Conservation (phyloP, 1,140 invertebrate species). For the Nasonia giraulti region DNA sequence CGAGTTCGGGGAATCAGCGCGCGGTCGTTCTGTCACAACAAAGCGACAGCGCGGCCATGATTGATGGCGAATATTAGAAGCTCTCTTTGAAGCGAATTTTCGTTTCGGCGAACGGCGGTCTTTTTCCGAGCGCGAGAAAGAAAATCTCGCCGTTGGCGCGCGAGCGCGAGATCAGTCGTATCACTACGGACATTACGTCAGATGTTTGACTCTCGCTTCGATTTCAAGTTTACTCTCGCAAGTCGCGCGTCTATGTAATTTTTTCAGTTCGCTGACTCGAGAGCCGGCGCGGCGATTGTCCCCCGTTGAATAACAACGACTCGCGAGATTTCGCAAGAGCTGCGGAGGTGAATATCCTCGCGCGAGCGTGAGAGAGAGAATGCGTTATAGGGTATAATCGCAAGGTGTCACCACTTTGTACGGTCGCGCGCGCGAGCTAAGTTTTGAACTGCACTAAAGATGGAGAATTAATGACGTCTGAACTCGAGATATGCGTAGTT, state of each 20-base stretch:
- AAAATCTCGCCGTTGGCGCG: background rate
- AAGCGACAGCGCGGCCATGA: background rate
- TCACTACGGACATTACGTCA: constrained; percentile 29
- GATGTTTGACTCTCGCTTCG: constrained; percentile 13
- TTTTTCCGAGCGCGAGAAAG: background rate
- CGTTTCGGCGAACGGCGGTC: no score
- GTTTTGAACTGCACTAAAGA: background rate
- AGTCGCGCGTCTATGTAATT: constrained; percentile 22
- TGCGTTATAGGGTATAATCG: constrained; percentile 19
- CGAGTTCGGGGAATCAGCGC: background rate
- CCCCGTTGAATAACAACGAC: constrained; percentile 32
- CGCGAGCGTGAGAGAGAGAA: background rate
- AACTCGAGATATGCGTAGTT: background rate
- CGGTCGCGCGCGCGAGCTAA: background rate
- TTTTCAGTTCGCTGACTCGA: constrained; percentile 37
- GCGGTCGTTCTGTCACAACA: background rate
- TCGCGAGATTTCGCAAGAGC: constrained; percentile 33
- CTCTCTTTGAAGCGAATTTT: no score
- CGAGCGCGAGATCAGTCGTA: no score
- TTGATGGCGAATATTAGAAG: background rate
- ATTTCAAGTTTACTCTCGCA: constrained; percentile 33
- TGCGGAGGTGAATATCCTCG: constrained; percentile 20
- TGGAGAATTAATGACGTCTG: background rate
- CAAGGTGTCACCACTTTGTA: constrained; percentile 13
- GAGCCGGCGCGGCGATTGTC: background rate